phyloP scores from a whole-genome alignment of 1,140 invertebrate species.

The Sycobia sp. region DNA sequence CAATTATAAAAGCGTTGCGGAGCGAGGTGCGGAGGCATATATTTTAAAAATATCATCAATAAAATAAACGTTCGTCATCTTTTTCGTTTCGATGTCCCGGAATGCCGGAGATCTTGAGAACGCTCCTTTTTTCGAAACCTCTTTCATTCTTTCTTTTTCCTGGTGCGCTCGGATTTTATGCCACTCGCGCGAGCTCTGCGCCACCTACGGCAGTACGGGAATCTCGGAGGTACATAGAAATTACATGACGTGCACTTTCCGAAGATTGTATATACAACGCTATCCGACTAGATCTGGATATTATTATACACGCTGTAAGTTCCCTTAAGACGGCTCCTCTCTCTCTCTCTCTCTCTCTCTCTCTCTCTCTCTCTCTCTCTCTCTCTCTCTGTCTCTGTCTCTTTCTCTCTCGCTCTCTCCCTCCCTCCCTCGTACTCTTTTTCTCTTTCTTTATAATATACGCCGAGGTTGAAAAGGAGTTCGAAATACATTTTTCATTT shows the following conservation, averaged over 20 bases:
- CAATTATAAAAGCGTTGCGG: too few species aligned
- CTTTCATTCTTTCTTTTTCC: too few species aligned
- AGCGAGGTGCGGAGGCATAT: too few species aligned
- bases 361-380: not conserved
- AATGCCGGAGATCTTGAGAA: slow-evolving; percentile 2
- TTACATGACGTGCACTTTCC: slow-evolving; percentile 25
- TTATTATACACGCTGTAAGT: slow-evolving; percentile 8
- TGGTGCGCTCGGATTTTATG: too few species aligned
- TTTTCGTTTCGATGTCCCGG: too few species aligned
- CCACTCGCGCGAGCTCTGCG: too few species aligned
- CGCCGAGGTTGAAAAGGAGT: slow-evolving; percentile 5
- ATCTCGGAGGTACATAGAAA: slow-evolving; percentile 17
- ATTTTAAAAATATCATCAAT: slow-evolving; percentile 8
- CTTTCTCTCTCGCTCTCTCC: too few species aligned
- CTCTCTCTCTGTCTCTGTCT: not conserved
- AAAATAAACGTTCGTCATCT: slow-evolving; percentile 14
- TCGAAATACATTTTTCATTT: slow-evolving; percentile 20
- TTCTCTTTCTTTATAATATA: too few species aligned
- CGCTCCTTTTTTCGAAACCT: too few species aligned
- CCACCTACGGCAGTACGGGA: slow-evolving; percentile 19
- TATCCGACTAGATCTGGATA: slow-evolving; percentile 12
- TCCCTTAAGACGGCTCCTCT: slow-evolving; percentile 1
- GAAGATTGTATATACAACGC: not conserved
- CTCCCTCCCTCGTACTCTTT: not conserved
- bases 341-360: not conserved